These are phyloP conservation scores for Tricholauxania praeusta DNA, from an alignment of 2,888 invertebrate species.

Conservation along the genomic window DNA sequence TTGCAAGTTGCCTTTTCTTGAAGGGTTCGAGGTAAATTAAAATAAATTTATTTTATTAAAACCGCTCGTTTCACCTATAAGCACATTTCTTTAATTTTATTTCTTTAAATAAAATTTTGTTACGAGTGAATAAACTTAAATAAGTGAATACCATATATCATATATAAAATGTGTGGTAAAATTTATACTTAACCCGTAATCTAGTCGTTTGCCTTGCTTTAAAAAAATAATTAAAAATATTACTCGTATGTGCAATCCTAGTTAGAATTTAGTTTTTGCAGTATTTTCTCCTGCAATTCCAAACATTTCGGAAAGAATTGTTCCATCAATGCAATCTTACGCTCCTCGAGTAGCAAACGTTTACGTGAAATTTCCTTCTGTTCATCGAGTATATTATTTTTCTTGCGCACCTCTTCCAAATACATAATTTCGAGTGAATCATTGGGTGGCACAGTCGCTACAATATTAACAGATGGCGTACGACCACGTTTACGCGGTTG, in stretches of 20 bases:
- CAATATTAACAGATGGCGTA: slow-evolving; percentile 24
- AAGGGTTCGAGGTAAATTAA: too few species aligned
- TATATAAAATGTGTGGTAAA: too few species aligned
- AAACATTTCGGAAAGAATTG: slow-evolving; percentile 61
- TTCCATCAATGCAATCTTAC: slow-evolving; percentile 58
- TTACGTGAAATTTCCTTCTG: slow-evolving; percentile 59
- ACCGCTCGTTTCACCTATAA: too few species aligned
- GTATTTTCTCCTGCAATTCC: slow-evolving; percentile 57
- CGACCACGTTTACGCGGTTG: slow-evolving; percentile 39
- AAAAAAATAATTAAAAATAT: too few species aligned
- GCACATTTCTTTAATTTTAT: too few species aligned
- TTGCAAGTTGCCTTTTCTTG: too few species aligned
- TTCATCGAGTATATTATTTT: slow-evolving; percentile 57
- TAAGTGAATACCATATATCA: too few species aligned
- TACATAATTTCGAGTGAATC: slow-evolving; percentile 55
- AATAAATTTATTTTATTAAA: too few species aligned
- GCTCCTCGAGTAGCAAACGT: slow-evolving; percentile 57
- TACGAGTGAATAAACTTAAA: too few species aligned
- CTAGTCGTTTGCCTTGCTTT: too few species aligned
- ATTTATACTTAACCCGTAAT: too few species aligned
- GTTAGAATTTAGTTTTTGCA: slow-evolving; percentile 48
- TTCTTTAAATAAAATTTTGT: too few species aligned
- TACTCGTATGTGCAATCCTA: not conserved
- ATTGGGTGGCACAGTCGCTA: slow-evolving; percentile 36
- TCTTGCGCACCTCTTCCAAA: slow-evolving; percentile 58